Percentiles rank a stretch among this genome's conserved stretches.
These are phyloP conservation scores for Onychomys torridus DNA, from an alignment of 2,797 vertebrate genomes.

Conservation along the genomic window DNA sequence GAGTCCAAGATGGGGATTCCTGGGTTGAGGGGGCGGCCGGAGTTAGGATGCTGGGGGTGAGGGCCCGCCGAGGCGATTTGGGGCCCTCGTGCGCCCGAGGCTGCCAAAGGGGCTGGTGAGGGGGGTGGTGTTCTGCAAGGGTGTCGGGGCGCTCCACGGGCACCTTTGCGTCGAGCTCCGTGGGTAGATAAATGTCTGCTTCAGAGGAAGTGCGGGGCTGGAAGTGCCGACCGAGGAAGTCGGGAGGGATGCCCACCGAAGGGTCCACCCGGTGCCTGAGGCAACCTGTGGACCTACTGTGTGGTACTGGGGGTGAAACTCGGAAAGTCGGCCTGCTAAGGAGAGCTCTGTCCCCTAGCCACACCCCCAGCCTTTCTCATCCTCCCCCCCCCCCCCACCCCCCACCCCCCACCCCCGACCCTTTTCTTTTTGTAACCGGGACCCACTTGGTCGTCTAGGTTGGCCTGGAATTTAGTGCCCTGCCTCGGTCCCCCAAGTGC, in stretches of 20 bases:
- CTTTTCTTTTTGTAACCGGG: not conserved
- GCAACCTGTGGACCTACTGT: conserved; percentile 56
- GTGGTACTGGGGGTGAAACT: not conserved
- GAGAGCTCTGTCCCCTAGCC: not conserved
- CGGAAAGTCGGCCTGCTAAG: not conserved
- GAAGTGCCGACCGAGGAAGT: not conserved
- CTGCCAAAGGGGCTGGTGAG: too few species aligned
- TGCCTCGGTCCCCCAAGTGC: not conserved
- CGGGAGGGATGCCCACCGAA: not conserved
- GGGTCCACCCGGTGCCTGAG: conserved; percentile 51
- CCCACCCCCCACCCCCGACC: accelerated
- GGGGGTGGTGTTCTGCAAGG: not conserved
- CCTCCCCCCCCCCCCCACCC: accelerated
- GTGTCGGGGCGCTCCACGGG: not conserved
- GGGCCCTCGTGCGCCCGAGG: not conserved
- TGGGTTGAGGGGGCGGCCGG: not conserved
- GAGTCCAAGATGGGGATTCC: not conserved
- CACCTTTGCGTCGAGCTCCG: not conserved
- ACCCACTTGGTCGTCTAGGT: not conserved
- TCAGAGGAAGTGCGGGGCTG: not conserved
- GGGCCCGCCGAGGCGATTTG: not conserved
- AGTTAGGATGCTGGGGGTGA: not conserved
- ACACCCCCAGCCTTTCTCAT: not conserved
- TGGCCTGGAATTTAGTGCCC: not conserved
- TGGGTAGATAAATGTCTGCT: not conserved